Evolutionary conservation across 2,888 invertebrate genomes (phyloP).

Genomic region (Mongoloraphidia duomilia): DNA sequence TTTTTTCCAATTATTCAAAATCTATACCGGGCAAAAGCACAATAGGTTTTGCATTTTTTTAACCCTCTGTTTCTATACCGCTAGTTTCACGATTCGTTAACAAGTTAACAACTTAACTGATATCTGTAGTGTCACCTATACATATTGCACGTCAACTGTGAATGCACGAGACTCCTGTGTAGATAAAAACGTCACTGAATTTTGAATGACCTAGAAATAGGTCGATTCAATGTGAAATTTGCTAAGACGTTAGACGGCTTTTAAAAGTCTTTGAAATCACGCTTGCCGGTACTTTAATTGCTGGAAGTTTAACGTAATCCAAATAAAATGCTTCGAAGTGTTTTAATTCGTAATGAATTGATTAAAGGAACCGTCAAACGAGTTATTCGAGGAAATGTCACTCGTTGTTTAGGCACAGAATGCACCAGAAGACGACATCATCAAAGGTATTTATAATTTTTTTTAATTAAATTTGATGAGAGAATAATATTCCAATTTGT

Average conservation of each 20-base stretch:
- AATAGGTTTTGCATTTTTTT: no score
- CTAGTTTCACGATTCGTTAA: no score
- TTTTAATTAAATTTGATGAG: slow-evolving; percentile 2
- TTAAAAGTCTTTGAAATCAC: neutral
- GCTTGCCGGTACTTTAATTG: neutral
- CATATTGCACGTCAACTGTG: no score
- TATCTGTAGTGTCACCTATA: no score
- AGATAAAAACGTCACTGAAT: no score
- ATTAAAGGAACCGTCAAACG: slow-evolving; percentile 46
- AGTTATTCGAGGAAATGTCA: slow-evolving; percentile 39
- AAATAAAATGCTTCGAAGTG: slow-evolving; percentile 54
- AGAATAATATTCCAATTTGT: neutral
- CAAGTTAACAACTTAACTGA: no score
- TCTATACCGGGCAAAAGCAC: no score
- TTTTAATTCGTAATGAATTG: slow-evolving; percentile 47
- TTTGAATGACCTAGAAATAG: slow-evolving; percentile 5
- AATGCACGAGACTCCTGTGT: no score
- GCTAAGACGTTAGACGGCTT: neutral
- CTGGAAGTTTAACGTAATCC: neutral
- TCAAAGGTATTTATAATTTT: slow-evolving; percentile 33
- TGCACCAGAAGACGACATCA: slow-evolving; percentile 44
- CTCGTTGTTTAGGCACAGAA: slow-evolving; percentile 45
- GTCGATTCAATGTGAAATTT: slow-evolving; percentile 5
- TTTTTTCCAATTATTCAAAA: no score
- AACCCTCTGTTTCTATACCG: no score